Conservation (phyloP, 2,113 vertebrate genomes). For the Ceyx cyanopectus region DNA sequence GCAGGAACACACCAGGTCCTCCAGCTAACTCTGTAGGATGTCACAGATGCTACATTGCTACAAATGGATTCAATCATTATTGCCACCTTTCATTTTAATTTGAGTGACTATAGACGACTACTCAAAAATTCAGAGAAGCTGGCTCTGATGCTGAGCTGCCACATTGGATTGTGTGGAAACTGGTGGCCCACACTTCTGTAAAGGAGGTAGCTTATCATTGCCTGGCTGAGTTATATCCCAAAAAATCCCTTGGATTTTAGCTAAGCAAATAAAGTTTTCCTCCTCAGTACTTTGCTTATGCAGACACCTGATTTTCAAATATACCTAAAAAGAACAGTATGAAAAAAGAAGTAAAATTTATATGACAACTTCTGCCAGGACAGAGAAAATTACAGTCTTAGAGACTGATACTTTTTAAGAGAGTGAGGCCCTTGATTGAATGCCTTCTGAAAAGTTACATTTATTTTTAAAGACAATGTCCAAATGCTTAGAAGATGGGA, state of each 20-base stretch:
- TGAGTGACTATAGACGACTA: background rate
- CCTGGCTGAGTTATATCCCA: background rate
- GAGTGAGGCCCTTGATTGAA: background rate
- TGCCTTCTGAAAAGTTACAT: background rate
- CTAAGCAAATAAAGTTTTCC: background rate
- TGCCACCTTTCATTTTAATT: background rate
- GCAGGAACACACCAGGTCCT: background rate
- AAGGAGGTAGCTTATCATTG: background rate
- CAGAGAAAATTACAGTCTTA: background rate
- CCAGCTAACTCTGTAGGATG: background rate
- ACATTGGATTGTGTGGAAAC: background rate
- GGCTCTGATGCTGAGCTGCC: background rate
- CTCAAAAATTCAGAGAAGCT: slow-evolving; percentile 11
- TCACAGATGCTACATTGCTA: background rate
- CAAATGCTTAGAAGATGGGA: background rate
- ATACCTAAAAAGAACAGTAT: background rate
- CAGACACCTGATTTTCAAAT: background rate
- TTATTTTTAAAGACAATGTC: background rate
- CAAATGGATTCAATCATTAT: background rate
- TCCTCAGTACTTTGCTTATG: background rate
- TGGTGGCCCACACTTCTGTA: background rate
- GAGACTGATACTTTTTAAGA: background rate
- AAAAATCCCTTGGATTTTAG: slow-evolving; percentile 1
- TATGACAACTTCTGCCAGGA: background rate
- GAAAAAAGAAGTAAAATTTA: background rate